Evolutionary conservation across 2,888 invertebrate species (phyloP), one percentile per base, ranked within the genome.

Genomic region (Strigamia maritima): DNA sequence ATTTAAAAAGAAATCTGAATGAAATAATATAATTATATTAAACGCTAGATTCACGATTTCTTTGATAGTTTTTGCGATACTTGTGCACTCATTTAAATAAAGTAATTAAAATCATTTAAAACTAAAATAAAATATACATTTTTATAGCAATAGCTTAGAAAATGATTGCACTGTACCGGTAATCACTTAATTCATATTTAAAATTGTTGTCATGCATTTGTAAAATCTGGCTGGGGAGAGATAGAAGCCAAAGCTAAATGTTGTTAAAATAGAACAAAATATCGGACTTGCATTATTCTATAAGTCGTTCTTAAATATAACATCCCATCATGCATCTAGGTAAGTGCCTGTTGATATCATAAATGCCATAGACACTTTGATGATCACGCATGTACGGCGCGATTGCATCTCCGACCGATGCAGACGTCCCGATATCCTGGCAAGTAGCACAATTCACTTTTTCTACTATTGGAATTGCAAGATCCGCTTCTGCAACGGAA

Each of bases 281-380:
- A 70, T 70, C 24, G 10, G 10, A 70, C 70, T 70, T 70, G 70
- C 70, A 70, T 70, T 70, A 28, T 70, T 70, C 70, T 28, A 26
- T 26, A 70, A 44, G 44, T 24, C 22, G 24, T 24, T 28, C 28
- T 70, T 70, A 70, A 26, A 70, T 70, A 70, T 70, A 70, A 70
- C 70, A 70, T 70, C 70, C 70, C 70, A 70, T 70, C 70, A 70
- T 70, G 70, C 70, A 70, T 28, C 70, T 24, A 26, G 70, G 70
- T 24, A 70, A 70, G 70, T 70, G 70, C 28, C 28, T 24, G 70
- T 19, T 70, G 70, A 70, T 70, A 70, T 70, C 70, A 70, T 70
- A 70, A 70, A 70, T 70, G 26, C 70, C 70, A 70, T 26, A 70
- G 70, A 28, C 28, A 28, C 70, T 70, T 19, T 70, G 70, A 70